Evolutionary conservation across 2,797 vertebrate genomes (phyloP).

Genomic region (Spea hammondii): DNA sequence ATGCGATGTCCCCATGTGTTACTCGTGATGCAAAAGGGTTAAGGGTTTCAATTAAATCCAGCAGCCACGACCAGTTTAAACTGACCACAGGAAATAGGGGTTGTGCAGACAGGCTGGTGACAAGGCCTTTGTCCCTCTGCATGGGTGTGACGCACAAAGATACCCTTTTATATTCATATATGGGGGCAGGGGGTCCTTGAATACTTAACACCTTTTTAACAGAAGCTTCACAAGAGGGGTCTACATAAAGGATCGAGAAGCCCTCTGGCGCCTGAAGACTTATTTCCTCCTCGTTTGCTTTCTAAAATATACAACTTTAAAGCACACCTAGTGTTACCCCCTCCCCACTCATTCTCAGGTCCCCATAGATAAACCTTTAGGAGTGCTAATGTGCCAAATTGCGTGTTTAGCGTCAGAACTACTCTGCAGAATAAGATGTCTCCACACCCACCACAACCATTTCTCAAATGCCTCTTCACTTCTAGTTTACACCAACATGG

Average conservation of each 20-base stretch:
- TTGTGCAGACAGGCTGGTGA: constrained; percentile 65
- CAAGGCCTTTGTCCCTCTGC: constrained; percentile 67
- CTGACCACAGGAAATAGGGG: constrained; percentile 71
- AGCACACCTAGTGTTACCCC: neutral
- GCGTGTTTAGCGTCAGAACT: neutral
- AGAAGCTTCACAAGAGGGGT: constrained; percentile 28
- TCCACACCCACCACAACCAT: no score
- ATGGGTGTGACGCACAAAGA: constrained; percentile 46
- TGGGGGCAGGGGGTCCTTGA: constrained; percentile 49
- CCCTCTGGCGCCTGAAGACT: constrained; percentile 6
- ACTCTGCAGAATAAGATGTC: no score
- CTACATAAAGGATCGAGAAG: constrained; percentile 13
- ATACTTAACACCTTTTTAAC: constrained; percentile 46
- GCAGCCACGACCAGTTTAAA: constrained; percentile 70
- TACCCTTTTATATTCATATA: constrained; percentile 32
- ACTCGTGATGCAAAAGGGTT: constrained; percentile 2
- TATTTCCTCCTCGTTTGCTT: neutral
- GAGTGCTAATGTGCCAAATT: neutral
- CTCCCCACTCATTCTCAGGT: neutral
- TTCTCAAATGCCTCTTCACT: no score
- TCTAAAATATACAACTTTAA: neutral
- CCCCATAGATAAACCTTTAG: neutral
- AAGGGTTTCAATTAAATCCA: constrained; percentile 30
- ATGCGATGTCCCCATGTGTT: neutral
- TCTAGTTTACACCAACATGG: neutral